Percentiles rank a stretch among this genome's conserved stretches.
phyloP scores from a whole-genome alignment of 2,797 vertebrate species.

The Etheostoma nigrum region DNA sequence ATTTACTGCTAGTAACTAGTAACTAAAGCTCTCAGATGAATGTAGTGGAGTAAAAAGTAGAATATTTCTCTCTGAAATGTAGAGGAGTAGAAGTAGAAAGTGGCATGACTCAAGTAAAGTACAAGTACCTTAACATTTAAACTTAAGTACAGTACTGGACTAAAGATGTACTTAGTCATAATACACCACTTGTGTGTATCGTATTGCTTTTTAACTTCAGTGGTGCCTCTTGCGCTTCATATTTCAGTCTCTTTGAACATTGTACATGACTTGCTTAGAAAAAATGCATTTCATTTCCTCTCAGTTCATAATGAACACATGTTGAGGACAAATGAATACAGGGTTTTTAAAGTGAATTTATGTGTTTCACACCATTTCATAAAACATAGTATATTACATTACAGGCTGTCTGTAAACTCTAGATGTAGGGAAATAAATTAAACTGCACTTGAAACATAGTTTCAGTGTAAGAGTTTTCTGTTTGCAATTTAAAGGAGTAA shows the following conservation, averaged over 20 bases:
- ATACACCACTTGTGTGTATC: not conserved
- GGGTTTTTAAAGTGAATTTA: not conserved
- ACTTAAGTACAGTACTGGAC: no score
- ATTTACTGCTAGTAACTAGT: no score
- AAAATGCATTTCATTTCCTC: not conserved
- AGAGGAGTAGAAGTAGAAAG: no score
- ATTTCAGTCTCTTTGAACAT: not conserved
- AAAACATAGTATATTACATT: constrained; percentile 25
- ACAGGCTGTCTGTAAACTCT: constrained; percentile 14
- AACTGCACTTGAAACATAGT: constrained; percentile 40
- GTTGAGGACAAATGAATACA: not conserved
- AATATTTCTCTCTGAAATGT: no score
- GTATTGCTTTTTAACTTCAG: constrained; percentile 6
- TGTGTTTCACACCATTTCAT: constrained; percentile 36
- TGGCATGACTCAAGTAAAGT: no score
- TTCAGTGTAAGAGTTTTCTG: constrained; percentile 32
- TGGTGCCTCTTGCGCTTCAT: not conserved
- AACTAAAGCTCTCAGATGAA: no score
- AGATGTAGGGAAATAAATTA: constrained; percentile 38
- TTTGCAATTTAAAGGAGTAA: constrained; percentile 58
- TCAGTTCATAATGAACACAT: constrained; percentile 2
- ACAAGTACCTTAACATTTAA: no score
- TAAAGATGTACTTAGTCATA: not conserved
- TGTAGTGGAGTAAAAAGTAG: no score
- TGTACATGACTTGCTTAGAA: not conserved